Conservation (phyloP, 2,888 invertebrate genomes). For the Mylabris sibirica region DNA sequence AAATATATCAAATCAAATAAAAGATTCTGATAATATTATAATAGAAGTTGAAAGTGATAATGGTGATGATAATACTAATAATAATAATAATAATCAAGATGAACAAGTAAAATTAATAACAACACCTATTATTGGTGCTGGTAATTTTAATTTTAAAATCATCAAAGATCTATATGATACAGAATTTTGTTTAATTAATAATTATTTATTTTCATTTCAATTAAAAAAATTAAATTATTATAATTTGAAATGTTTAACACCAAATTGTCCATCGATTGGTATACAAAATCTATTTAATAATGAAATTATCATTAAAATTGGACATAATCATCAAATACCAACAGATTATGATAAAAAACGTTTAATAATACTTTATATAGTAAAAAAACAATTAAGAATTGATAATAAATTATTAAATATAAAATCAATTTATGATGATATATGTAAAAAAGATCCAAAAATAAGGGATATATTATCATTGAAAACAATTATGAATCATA, state of each 20-base stretch:
- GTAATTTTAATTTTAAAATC: slow-evolving; percentile 40
- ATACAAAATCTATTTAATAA: slow-evolving; percentile 43
- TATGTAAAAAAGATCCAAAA: slow-evolving; percentile 51
- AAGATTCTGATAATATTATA: slow-evolving; percentile 45
- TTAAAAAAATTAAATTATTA: slow-evolving; percentile 50
- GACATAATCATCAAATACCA: slow-evolving; percentile 52
- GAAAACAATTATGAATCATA: slow-evolving; percentile 53
- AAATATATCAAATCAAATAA: slow-evolving; percentile 39
- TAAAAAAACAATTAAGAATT: slow-evolving; percentile 52
- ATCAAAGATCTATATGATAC: slow-evolving; percentile 46
- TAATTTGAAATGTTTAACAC: slow-evolving; percentile 48
- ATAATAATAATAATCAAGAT: background rate
- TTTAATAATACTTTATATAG: slow-evolving; percentile 54
- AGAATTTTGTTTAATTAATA: slow-evolving; percentile 47
- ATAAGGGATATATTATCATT: slow-evolving; percentile 51
- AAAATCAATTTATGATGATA: slow-evolving; percentile 52
- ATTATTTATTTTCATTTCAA: slow-evolving; percentile 53
- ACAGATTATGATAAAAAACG: slow-evolving; percentile 45
- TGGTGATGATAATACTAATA: slow-evolving; percentile 12
- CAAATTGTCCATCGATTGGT: slow-evolving; percentile 47
- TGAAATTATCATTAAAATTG: slow-evolving; percentile 41
- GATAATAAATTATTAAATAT: slow-evolving; percentile 54
- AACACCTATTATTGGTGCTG: slow-evolving; percentile 29
- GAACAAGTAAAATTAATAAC: background rate
- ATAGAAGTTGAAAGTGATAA: slow-evolving; percentile 45